Percentiles rank a stretch among this genome's conserved stretches.
Conservation (phyloP, 2,113 vertebrate species). For the Myrmecobius fasciatus region DNA sequence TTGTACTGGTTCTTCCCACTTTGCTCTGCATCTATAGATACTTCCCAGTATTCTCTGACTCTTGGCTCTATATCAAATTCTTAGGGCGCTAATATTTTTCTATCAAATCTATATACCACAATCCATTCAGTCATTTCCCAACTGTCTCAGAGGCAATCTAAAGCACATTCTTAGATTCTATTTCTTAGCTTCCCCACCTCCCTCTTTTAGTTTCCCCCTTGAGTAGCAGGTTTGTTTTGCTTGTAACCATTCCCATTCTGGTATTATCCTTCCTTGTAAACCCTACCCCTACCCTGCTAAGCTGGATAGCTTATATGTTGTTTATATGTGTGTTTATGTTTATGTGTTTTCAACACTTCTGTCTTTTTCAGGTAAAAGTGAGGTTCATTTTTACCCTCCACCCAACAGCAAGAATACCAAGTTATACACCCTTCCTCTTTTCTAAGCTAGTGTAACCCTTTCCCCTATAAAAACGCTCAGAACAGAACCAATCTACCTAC, state of each 20-base stretch:
- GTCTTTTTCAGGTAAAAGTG: not conserved
- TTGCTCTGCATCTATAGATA: not conserved
- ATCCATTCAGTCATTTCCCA: not conserved
- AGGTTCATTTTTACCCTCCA: not conserved
- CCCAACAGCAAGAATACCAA: not conserved
- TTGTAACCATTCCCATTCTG: not conserved
- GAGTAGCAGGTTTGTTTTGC: not conserved
- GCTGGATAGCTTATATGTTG: not conserved
- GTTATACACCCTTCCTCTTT: not conserved
- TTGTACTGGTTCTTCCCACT: not conserved
- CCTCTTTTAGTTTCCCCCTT: not conserved
- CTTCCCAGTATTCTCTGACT: not conserved
- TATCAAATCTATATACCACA: not conserved
- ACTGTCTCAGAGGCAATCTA: not conserved
- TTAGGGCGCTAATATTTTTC: not conserved
- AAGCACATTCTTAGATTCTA: not conserved
- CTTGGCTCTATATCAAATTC: not conserved
- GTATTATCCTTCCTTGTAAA: not conserved
- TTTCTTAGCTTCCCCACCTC: not conserved
- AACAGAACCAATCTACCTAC: not conserved
- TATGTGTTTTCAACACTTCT: not conserved
- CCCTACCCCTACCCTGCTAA: not conserved
- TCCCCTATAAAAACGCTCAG: not conserved
- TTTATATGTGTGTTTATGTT: not conserved
- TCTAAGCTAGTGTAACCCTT: not conserved